These are phyloP conservation scores for Drosophila nannoptera DNA, from an alignment of 1,140 invertebrate genomes.

Conservation along the genomic window DNA sequence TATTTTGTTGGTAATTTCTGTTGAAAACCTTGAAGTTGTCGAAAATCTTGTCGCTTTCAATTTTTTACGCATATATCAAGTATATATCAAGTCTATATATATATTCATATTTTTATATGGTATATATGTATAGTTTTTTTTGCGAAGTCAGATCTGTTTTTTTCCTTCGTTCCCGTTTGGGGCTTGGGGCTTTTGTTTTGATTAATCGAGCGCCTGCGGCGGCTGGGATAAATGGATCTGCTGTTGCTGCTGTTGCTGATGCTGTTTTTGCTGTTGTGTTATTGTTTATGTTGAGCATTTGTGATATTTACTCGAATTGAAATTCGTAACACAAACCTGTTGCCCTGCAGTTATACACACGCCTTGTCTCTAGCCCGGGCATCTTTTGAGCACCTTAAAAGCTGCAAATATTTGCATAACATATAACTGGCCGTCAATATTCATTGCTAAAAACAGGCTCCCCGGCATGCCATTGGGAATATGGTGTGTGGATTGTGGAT, in stretches of 20 bases:
- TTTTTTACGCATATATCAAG: constrained; percentile 19
- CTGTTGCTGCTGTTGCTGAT: not conserved
- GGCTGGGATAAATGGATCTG: constrained; percentile 22
- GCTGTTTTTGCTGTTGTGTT: not conserved
- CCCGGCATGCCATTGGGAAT: not conserved
- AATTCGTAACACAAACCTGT: constrained; percentile 30
- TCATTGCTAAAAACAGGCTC: constrained; percentile 40
- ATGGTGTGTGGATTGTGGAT: not conserved
- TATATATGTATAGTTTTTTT: too few relatives aligned
- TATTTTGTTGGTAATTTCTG: constrained; percentile 31
- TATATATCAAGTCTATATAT: constrained; percentile 3
- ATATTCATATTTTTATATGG: too few relatives aligned
- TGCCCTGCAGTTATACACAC: constrained; percentile 19
- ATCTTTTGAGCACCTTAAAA: constrained; percentile 26
- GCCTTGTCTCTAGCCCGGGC: constrained; percentile 7
- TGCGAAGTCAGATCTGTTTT: not conserved
- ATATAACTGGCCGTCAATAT: constrained; percentile 19
- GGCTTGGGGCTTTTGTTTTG: constrained; percentile 15
- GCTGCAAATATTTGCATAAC: constrained; percentile 51
- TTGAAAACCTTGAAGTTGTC: constrained; percentile 49
- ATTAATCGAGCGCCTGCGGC: constrained; percentile 33
- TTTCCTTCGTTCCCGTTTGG: not conserved
- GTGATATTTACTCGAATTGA: constrained; percentile 17
- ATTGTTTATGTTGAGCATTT: constrained; percentile 15
- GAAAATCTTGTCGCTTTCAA: constrained; percentile 22